Evolutionary conservation across 2,797 vertebrate species (phyloP), one percentile per base, ranked within the genome.

Genomic region (Leptatherina wallacei): DNA sequence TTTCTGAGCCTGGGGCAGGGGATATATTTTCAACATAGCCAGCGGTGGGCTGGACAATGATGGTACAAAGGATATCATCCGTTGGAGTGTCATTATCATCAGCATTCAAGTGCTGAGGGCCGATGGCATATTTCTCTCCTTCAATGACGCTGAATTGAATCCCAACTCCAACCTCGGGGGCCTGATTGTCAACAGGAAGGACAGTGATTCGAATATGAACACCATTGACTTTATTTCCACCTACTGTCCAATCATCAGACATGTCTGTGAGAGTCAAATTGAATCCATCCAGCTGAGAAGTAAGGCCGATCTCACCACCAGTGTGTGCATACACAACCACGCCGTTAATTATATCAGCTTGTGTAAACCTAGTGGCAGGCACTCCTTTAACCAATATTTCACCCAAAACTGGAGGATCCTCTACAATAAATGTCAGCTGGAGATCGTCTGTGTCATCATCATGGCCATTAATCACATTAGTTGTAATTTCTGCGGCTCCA

Each of bases 11-110:
- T 13, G 96, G 96, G 13, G 96, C 96, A 20, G 98, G 98, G 65
- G 98, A 97, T 74, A 97, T 95, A 86, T 99, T 98, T 85, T 99
- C 97, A 60, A 98, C 82, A 22, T 98, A 99, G 27, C 97, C 98
- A 2, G 95, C 96, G 0, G 89, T 87, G 0, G 97, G 96, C 83
- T 99, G 98, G 69, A 95, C 93, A 58, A 97, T 83, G 82, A 99
- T 95, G 9, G 96, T 99, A 89, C 97, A 99, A 38, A 98, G 94
- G 78, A 99, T 94, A 80, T 98, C 97, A 76, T 97, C 96, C 1
- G 77, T 88, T 6, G 94, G 95, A 22, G 97, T 97, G 83, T 99
- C 98, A 1, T 66, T 78, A 87, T 99, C 98, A 75, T 96, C 88
- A 68, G 94, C 95, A 14, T 83, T 91, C 60, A 99, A 84, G 61